Evolutionary conservation across 2,113 vertebrate species (phyloP), one percentile per base, ranked within the genome.

Genomic region (Prunella fulvescens): DNA sequence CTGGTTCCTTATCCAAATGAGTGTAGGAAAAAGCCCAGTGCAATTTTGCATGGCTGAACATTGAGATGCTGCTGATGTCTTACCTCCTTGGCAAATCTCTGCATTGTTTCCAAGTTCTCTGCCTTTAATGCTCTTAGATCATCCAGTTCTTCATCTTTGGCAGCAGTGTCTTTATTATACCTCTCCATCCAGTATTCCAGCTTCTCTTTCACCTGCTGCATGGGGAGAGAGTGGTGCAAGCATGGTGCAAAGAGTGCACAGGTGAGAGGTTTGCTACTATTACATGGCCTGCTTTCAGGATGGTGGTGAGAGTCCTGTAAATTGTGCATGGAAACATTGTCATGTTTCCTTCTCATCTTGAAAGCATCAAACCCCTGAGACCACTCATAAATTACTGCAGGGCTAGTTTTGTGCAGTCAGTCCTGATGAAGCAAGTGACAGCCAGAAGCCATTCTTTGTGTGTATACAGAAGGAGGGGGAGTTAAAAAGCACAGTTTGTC

Each of bases 131-230:
- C 84, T 95, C 97, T 98, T 25, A 99, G 83, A 62, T 92, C 40
- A 45, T 96, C 97, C 48, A 98, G 92, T 82, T 98, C 98, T 61
- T 97, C 79, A 1, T 99, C 98, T 89, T 98, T 98, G 61, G 95
- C 94, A 8, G 98, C 93, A 5, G 95, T 98, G 81, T 98, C 98
- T 9, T 97, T 98, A 70, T 99, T 96, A 42, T 98, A 98, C 53
- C 98, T 98, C 69, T 98, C 98, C 95, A 98, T 96, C 98, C 98
- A 99, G 77, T 96, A 97, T 50, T 99, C 98, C 69, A 98, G 90
- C 91, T 97, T 98, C 86, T 98, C 98, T 70, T 97, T 97, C 77
- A 98, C 91, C 48, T 83, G 95, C 99, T 99, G 78, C 64, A 67
- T 14, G 24, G 74, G 80, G 81, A 93, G 10, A 88, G 29, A 90